A percentile compares a stretch with the other conserved stretches of the same genome.
phyloP scores from a whole-genome alignment of 2,797 vertebrate genomes.

The Steatocranus sp. region DNA sequence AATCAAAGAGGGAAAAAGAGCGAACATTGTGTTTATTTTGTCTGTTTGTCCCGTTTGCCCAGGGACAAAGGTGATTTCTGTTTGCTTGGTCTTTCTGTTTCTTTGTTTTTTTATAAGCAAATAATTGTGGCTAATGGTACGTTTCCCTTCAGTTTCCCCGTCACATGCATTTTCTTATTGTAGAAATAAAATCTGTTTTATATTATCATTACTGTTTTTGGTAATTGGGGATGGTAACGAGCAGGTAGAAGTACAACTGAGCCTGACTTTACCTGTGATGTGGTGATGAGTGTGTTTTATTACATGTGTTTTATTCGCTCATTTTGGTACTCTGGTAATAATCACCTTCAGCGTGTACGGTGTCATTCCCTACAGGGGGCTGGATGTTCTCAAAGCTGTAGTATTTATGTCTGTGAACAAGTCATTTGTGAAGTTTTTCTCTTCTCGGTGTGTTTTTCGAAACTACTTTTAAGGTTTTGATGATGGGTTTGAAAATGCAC shows the following conservation, averaged over 20 bases:
- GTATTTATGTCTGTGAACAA: not conserved
- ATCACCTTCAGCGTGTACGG: not conserved
- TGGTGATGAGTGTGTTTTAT: not conserved
- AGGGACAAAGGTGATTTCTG: not conserved
- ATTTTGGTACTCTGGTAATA: not conserved
- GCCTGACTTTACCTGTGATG: not conserved
- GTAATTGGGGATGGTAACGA: accelerated
- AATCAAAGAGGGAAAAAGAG: not conserved
- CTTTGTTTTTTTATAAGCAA: not conserved
- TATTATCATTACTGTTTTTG: not conserved
- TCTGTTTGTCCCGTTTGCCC: not conserved
- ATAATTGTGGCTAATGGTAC: not conserved
- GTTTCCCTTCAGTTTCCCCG: not conserved
- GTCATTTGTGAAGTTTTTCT: not conserved
- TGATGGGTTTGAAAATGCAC: not conserved
- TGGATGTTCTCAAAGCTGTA: not conserved
- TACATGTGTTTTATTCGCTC: not conserved
- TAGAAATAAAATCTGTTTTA: not conserved
- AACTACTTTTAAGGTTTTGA: not conserved
- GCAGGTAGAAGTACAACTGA: not conserved
- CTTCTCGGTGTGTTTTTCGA: accelerated
- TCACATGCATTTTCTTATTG: not conserved
- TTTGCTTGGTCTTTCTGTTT: not conserved
- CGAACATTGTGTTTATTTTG: not conserved
- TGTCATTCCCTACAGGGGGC: not conserved